Evolutionary conservation across 1,140 invertebrate species (phyloP), one percentile per base, ranked within the genome.

Genomic region (Reticulitermes speratus): DNA sequence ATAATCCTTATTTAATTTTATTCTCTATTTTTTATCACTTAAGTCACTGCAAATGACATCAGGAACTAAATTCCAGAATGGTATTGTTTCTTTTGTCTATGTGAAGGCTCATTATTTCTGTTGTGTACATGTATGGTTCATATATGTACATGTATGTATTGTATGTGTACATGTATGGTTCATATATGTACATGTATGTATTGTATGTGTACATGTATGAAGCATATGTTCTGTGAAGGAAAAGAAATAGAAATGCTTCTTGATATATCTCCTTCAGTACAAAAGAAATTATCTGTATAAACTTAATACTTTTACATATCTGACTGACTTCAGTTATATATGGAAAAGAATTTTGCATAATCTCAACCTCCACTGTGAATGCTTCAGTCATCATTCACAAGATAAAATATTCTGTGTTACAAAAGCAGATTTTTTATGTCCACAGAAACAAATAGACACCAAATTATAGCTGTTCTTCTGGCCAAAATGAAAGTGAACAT

Each of bases 11-110:
- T 75, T 75, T 75, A 75, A 75, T 75, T 75, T 75, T 75, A 75
- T 75, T 75, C n/a, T 75, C n/a, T 75, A 75, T 30, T n/a, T 65
- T 65, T 75, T 30, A 8, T 30, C 7, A 2, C 65, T 30, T n/a
- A 25, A 25, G n/a, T 75, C 65, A n/a, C 65, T 75, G 65, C 65
- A 75, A 75, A 75, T 75, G 65, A 75, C 59, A 75, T 75, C 65
- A 30, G 25, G 7, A 30, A 30, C 8, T 75, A 30, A 75, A 75
- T 75, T 21, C 65, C 65, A 75, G n/a, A 30, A 30, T 75, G 65
- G n/a, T 75, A 75, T 30, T 75, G 65, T 75, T 75, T 75, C n/a
- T 75, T 75, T 30, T 30, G 14, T 30, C n/a, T 9, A 30, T 30
- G n/a, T 75, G n/a, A 75, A 75, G 9, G 65, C 7, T 75, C n/a